These are phyloP conservation scores for Brachylomia viminalis DNA, from an alignment of 2,888 invertebrate species.

Conservation along the genomic window DNA sequence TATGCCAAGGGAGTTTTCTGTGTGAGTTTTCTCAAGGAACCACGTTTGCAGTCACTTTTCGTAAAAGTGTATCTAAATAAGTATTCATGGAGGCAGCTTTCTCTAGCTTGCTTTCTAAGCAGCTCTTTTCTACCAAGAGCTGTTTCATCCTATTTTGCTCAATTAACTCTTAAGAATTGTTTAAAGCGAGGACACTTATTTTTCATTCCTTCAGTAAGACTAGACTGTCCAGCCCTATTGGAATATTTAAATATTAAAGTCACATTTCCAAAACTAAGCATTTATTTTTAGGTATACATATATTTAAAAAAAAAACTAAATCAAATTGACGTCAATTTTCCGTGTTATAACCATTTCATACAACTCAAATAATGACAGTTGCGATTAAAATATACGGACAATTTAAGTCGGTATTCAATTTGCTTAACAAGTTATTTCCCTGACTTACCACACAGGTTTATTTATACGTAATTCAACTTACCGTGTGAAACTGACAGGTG, in stretches of 20 bases:
- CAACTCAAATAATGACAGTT: no score
- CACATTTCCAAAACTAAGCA: background rate
- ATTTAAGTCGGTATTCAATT: no score
- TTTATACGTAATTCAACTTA: background rate
- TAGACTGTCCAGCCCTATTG: background rate
- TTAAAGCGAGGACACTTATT: constrained; percentile 18
- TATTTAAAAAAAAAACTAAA: no score
- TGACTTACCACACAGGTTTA: background rate
- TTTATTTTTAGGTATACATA: no score
- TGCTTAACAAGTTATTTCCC: no score
- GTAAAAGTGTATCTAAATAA: constrained; percentile 20
- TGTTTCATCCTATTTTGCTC: constrained; percentile 9
- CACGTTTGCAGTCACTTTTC: background rate
- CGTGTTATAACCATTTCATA: no score
- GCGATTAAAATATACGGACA: no score
- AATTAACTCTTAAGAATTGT: constrained; percentile 13
- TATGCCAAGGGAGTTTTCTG: background rate
- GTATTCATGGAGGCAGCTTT: constrained; percentile 12
- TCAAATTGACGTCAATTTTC: no score
- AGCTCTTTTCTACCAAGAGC: background rate
- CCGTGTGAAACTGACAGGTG: background rate
- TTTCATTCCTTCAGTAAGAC: background rate
- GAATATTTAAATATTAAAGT: background rate
- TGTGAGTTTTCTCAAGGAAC: background rate
- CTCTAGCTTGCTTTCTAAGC: background rate